Evolutionary conservation across 2,113 vertebrate genomes (phyloP).

Genomic region (Manacus vitellinus): DNA sequence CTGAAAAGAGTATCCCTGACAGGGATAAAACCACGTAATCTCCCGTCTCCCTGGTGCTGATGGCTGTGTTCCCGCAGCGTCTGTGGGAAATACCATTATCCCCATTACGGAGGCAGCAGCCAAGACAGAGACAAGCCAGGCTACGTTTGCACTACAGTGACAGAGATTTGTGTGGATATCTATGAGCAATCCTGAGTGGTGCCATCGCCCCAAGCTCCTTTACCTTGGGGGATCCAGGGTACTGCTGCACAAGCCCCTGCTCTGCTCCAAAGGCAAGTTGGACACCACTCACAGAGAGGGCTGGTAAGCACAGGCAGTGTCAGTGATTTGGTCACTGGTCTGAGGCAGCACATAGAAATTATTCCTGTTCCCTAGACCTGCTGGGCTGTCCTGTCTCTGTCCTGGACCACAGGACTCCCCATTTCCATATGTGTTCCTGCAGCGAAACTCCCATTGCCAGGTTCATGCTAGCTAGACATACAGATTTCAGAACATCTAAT

Average conservation of each 20-base stretch:
- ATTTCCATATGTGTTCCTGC: background rate
- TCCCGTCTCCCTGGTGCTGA: background rate
- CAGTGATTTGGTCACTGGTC: background rate
- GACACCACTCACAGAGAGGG: rapidly evolving
- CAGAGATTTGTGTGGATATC: rapidly evolving
- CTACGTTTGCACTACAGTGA: rapidly evolving
- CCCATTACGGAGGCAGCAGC: background rate
- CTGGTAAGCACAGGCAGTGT: background rate
- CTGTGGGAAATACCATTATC: background rate
- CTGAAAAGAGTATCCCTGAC: conserved; percentile 1
- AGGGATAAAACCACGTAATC: background rate
- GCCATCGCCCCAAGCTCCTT: background rate
- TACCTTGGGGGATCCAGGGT: background rate
- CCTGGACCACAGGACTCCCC: background rate
- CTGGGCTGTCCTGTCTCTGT: background rate
- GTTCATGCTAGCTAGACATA: background rate
- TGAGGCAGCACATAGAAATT: background rate
- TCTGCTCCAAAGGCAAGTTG: background rate
- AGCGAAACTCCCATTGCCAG: background rate
- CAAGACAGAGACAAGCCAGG: background rate
- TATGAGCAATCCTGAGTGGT: rapidly evolving
- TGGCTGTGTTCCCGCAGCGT: background rate
- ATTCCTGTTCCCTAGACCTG: background rate
- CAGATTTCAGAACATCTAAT: background rate
- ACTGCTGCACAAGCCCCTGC: background rate